Percentiles rank a stretch among this genome's conserved stretches.
Evolutionary conservation across 2,113 vertebrate species (phyloP).

Genomic region (Prolemur simus): DNA sequence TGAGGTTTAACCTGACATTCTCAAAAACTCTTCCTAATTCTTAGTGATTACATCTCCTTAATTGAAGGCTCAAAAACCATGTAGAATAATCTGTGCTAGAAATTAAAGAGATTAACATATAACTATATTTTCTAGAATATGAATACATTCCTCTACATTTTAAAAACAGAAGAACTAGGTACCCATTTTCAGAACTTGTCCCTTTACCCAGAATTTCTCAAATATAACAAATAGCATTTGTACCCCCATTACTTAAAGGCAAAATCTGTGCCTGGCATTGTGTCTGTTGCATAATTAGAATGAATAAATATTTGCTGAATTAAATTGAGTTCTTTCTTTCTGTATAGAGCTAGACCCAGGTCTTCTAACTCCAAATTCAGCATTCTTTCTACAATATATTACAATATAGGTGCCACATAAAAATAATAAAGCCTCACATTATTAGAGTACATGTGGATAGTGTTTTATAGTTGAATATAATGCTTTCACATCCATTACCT

Average conservation of each 20-base stretch:
- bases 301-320: background rate
- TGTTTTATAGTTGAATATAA: conserved; percentile 22
- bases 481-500: background rate
- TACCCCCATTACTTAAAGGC: background rate
- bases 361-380: background rate
- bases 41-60: background rate
- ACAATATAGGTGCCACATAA: background rate
- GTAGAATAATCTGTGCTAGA: background rate
- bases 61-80: background rate
- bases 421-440: background rate
- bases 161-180: background rate
- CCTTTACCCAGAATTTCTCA: background rate
- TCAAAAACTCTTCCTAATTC: conserved; percentile 16
- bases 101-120: background rate
- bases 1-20: background rate
- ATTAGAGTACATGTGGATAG: background rate
- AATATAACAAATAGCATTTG: background rate
- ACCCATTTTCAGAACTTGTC: background rate
- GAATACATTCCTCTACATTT: background rate
- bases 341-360: background rate
- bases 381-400: background rate
- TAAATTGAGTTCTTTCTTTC: conserved; percentile 2
- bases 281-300: background rate
- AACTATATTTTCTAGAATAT: background rate
- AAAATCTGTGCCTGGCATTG: background rate